A percentile compares a stretch with the other conserved stretches of the same genome.
Conservation (phyloP, 37 sponge, comb jelly and placozoan species). For the Petrosia ficiformis region DNA sequence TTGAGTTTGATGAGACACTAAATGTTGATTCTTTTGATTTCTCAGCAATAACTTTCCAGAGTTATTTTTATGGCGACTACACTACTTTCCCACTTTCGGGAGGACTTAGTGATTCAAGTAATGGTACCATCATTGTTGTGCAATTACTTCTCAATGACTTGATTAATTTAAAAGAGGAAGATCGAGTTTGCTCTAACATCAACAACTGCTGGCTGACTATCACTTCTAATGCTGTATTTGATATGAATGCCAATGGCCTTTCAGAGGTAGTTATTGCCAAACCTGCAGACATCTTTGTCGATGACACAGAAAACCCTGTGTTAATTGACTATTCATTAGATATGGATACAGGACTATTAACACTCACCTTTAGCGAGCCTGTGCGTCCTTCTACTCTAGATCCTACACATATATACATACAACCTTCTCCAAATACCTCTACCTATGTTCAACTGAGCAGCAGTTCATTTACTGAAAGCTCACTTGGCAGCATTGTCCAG, state of each 20-base stretch:
- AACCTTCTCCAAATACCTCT: constrained; percentile 37
- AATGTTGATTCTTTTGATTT: constrained; percentile 64
- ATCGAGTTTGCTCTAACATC: constrained; percentile 76
- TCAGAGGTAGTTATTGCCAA: constrained; percentile 30
- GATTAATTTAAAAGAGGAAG: constrained; percentile 51
- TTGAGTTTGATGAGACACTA: constrained; percentile 75
- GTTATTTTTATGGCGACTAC: constrained; percentile 71
- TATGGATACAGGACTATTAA: constrained; percentile 68
- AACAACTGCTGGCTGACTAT: constrained; percentile 91
- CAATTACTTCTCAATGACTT: constrained; percentile 38
- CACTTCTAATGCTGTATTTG: constrained; percentile 26
- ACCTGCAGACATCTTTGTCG: constrained; percentile 37
- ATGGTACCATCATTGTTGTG: constrained; percentile 60
- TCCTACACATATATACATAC: constrained; percentile 52
- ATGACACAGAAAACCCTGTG: constrained; percentile 58
- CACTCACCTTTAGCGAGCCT: constrained; percentile 77
- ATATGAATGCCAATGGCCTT: constrained; percentile 74
- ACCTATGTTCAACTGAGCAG: constrained; percentile 34
- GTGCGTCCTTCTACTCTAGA: constrained; percentile 61
- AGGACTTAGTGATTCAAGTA: constrained; percentile 44
- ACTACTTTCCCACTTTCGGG: constrained; percentile 52
- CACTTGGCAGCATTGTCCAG: constrained; percentile 23
- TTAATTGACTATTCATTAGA: constrained; percentile 59
- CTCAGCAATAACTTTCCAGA: constrained; percentile 71
- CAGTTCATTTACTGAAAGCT: constrained; percentile 25